Evolutionary conservation across 64 coral and sea anemone species (phyloP).

Genomic region (Dendronephthya gigantea): DNA sequence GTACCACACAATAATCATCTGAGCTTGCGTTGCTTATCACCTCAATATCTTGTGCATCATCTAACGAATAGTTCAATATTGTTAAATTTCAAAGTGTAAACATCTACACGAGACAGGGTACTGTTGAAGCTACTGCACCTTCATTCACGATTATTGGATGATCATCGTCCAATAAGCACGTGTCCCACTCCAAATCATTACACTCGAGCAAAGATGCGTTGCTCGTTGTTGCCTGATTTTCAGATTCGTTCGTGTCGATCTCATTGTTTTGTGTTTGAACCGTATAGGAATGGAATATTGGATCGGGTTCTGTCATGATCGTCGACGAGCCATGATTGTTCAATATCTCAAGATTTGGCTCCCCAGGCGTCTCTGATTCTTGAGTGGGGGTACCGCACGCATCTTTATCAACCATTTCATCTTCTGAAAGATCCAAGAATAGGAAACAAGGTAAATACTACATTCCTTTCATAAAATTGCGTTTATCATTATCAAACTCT

Average conservation of each 20-base stretch:
- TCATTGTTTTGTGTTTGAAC: not conserved
- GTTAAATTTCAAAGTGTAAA: no score
- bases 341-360: not conserved
- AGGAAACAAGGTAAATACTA: not conserved
- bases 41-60: not conserved
- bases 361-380: not conserved
- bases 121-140: not conserved
- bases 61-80: not conserved
- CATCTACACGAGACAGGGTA: no score
- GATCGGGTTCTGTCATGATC: not conserved
- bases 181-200: not conserved
- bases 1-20: not conserved
- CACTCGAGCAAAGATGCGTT: not conserved
- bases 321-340: not conserved
- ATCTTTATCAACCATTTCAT: not conserved
- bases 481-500: not conserved
- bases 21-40: conserved; percentile 1
- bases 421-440: not conserved
- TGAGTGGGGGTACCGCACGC: not conserved
- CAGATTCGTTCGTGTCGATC: not conserved
- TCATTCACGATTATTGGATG: not conserved
- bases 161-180: not conserved
- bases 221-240: not conserved
- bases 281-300: not conserved
- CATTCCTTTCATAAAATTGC: not conserved